Conservation (phyloP, 2,113 vertebrate species). For the Sardina pilchardus region DNA sequence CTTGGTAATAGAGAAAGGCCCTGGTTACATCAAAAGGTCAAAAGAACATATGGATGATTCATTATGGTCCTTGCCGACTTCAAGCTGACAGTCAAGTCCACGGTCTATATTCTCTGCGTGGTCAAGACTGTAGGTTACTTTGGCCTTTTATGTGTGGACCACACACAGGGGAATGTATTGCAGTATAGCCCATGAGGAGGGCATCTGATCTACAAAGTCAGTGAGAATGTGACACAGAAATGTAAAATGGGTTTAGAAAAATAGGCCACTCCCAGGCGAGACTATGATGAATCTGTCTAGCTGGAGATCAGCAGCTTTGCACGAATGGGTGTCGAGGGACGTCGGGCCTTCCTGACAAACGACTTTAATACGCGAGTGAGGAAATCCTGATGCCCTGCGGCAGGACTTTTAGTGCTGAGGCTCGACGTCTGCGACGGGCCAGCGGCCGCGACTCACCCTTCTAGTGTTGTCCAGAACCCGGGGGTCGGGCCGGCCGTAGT, state of each 20-base stretch:
- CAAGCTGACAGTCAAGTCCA: not conserved
- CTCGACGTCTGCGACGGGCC: not conserved
- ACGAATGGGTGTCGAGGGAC: not conserved
- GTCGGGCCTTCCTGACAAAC: not conserved
- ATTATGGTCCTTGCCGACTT: not conserved
- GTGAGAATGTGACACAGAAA: conserved; percentile 10
- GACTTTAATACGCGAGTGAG: not conserved
- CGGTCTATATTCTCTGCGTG: not conserved
- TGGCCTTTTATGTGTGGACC: not conserved
- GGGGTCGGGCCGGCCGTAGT: conserved; percentile 90
- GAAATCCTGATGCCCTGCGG: not conserved
- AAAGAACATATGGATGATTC: conserved; percentile 7
- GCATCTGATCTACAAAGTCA: not conserved
- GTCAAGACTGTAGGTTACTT: conserved; percentile 46
- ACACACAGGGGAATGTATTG: not conserved
- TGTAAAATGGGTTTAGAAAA: not conserved
- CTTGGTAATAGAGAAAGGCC: not conserved
- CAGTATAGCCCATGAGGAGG: not conserved
- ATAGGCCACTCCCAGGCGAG: not conserved
- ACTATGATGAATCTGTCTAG: not conserved
- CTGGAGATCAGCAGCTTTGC: not conserved
- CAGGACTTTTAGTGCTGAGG: not conserved
- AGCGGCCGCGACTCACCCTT: conserved; percentile 79
- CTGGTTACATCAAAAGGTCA: not conserved
- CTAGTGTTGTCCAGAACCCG: conserved; percentile 94